Evolutionary conservation across 2,888 invertebrate species (phyloP).

Genomic region (Tryphoninae sp.): DNA sequence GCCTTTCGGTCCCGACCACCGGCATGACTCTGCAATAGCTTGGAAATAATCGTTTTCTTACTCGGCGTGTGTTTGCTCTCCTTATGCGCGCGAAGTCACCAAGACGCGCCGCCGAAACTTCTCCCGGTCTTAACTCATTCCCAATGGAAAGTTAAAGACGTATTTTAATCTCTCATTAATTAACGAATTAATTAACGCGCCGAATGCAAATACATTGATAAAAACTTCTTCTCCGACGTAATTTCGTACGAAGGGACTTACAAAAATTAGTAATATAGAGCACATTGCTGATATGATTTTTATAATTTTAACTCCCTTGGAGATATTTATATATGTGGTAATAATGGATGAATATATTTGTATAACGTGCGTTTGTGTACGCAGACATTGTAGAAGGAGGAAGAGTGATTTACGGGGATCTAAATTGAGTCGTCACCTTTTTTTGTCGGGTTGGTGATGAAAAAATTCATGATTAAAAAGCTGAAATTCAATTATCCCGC

Average conservation of each 20-base stretch:
- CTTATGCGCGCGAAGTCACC: constrained; percentile 39
- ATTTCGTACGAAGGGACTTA: neutral
- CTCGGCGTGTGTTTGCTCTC: constrained; percentile 50
- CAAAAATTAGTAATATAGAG: neutral
- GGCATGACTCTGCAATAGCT: constrained; percentile 69
- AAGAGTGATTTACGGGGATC: constrained; percentile 43
- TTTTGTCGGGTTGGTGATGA: constrained; percentile 23
- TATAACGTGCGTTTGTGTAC: neutral
- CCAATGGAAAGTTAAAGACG: neutral
- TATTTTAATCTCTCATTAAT: constrained; percentile 24
- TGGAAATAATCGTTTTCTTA: constrained; percentile 75
- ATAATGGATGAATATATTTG: neutral
- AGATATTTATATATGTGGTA: constrained; percentile 8
- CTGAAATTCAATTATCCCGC: constrained; percentile 59
- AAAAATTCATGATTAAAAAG: constrained; percentile 61
- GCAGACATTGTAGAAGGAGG: constrained; percentile 3
- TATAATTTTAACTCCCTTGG: neutral
- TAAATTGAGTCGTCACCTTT: constrained; percentile 62
- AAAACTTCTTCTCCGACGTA: neutral
- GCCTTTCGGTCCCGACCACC: constrained; percentile 61
- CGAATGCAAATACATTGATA: neutral
- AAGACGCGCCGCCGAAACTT: constrained; percentile 41
- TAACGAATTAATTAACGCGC: constrained; percentile 17
- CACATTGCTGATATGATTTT: neutral
- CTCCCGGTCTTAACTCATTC: neutral